Evolutionary conservation across 1,140 invertebrate species (phyloP).

Genomic region (Lordiphosa clarofinis): DNA sequence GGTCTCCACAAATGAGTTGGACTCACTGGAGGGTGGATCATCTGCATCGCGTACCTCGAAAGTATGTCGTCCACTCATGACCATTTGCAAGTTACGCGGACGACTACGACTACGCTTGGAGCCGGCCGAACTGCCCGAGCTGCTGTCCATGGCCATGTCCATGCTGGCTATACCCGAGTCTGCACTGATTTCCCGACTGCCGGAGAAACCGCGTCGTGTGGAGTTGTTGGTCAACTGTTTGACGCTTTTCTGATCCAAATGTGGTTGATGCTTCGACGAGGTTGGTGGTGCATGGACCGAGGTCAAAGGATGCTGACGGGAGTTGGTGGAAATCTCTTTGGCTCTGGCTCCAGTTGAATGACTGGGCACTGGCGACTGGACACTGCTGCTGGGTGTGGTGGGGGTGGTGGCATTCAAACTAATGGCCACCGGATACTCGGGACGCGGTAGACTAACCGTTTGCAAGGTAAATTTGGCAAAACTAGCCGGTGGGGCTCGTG

Average conservation of each 20-base stretch:
- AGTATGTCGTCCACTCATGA: conserved; percentile 82
- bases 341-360: conserved; percentile 46
- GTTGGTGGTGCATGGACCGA: conserved; percentile 51
- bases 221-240: conserved; percentile 86
- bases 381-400: conserved; percentile 70
- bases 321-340: conserved; percentile 39
- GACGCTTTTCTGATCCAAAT: conserved; percentile 85
- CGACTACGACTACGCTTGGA: conserved; percentile 75
- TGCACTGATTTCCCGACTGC: conserved; percentile 81
- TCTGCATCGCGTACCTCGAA: conserved; percentile 84
- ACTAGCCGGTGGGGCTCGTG: conserved; percentile 52
- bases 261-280: conserved; percentile 30
- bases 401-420: conserved; percentile 72
- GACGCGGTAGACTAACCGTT: conserved; percentile 85
- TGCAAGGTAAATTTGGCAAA: conserved; percentile 86
- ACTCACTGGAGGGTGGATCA: conserved; percentile 82
- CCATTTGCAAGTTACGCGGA: conserved; percentile 82
- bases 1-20: conserved; percentile 82
- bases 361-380: conserved; percentile 47
- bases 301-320: conserved; percentile 53
- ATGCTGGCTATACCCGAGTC: conserved; percentile 85
- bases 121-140: conserved; percentile 66
- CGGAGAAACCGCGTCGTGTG: conserved; percentile 79
- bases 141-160: conserved; percentile 79
- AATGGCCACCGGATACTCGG: conserved; percentile 84